Percentiles rank a stretch among this genome's conserved stretches.
phyloP scores from a whole-genome alignment of 2,888 invertebrate genomes.

The Erynnis tages region DNA sequence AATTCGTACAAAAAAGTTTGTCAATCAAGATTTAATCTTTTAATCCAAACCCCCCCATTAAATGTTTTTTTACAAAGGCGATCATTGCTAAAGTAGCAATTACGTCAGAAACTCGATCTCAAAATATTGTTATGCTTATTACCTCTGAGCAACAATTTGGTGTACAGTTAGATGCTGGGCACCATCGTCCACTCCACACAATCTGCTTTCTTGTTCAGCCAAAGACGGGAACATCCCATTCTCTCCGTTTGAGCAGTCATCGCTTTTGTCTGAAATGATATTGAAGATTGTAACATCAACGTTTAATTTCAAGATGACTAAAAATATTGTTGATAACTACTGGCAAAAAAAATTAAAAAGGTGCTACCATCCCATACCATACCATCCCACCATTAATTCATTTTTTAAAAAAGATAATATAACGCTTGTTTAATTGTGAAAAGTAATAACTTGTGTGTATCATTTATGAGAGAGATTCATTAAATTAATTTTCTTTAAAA shows the following conservation, averaged over 20 bases:
- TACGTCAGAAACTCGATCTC: no score
- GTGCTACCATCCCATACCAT: constrained; percentile 22
- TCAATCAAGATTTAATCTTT: no score
- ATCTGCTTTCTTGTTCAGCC: constrained; percentile 70
- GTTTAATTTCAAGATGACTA: not conserved
- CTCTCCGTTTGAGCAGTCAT: constrained; percentile 63
- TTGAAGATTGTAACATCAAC: not conserved
- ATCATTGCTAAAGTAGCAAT: no score
- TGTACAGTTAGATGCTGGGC: constrained; percentile 87
- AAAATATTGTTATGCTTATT: no score
- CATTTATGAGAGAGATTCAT: no score
- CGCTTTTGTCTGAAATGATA: constrained; percentile 63
- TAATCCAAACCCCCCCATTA: no score
- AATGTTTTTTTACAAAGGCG: no score
- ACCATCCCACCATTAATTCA: constrained; percentile 20
- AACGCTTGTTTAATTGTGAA: not conserved
- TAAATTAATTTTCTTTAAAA: no score
- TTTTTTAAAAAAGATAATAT: not conserved
- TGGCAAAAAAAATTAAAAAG: constrained; percentile 18
- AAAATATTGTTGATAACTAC: not conserved
- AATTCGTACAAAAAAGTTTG: no score
- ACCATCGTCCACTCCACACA: constrained; percentile 78
- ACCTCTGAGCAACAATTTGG: constrained; percentile 89
- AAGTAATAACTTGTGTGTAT: no score
- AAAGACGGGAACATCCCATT: constrained; percentile 78